A percentile compares a stretch with the other conserved stretches of the same genome.
phyloP scores from a whole-genome alignment of 2,797 vertebrate species.

The Phoxinus dragarum region DNA sequence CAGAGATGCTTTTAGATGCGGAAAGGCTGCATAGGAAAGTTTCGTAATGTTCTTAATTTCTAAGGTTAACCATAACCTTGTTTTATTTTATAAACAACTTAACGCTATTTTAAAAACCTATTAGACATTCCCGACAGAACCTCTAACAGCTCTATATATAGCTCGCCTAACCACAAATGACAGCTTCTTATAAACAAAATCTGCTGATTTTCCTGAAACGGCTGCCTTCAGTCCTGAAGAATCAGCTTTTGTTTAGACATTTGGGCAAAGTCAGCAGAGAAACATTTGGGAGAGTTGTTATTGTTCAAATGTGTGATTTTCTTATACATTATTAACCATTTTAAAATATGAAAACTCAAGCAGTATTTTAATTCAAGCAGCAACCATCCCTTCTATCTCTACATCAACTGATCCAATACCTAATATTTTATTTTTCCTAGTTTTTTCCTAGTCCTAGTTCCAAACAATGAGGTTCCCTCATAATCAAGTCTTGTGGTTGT shows the following conservation, averaged over 20 bases:
- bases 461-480: too few species aligned
- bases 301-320: neutral
- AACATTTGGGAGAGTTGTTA: neutral
- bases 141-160: constrained; percentile 3
- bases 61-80: neutral
- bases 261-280: neutral
- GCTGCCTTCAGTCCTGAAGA: neutral
- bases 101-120: neutral
- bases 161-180: neutral
- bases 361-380: too few species aligned
- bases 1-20: neutral
- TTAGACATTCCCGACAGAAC: neutral
- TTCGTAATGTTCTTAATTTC: neutral
- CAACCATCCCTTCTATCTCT: too few species aligned
- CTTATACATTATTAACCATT: too few species aligned
- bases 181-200: neutral
- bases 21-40: neutral
- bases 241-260: neutral
- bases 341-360: too few species aligned
- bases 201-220: neutral
- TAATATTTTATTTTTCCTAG: too few species aligned
- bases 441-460: too few species aligned
- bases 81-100: neutral
- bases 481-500: neutral
- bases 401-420: too few species aligned